Evolutionary conservation across 2,113 vertebrate genomes (phyloP).

Genomic region (Rhinolophus sinicus): DNA sequence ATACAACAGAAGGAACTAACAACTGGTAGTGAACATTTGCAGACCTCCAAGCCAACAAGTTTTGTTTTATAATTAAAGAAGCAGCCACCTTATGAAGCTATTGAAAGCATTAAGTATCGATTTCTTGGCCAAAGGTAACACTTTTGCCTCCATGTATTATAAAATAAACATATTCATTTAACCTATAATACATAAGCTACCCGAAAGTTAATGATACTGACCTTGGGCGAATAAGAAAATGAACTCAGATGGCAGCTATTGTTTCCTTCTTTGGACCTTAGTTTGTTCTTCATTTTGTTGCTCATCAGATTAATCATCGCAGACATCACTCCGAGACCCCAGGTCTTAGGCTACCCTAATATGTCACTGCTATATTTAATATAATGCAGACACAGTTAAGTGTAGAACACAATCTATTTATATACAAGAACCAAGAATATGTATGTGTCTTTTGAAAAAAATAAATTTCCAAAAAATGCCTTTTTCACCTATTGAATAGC

Average conservation of each 20-base stretch:
- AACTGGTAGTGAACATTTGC: neutral
- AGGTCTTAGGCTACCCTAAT: neutral
- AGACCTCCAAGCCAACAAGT: neutral
- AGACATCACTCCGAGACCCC: neutral
- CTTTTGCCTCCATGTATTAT: neutral
- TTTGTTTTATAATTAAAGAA: neutral
- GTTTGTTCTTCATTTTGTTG: neutral
- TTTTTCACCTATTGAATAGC: neutral
- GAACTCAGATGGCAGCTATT: neutral
- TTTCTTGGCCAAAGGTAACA: neutral
- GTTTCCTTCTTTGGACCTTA: neutral
- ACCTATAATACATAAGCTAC: neutral
- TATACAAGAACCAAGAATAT: neutral
- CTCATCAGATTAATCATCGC: neutral
- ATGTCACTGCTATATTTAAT: neutral
- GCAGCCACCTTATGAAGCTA: neutral
- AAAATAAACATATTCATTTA: neutral
- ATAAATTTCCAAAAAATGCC: neutral
- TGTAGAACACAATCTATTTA: neutral
- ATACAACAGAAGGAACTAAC: neutral
- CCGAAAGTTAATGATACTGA: neutral
- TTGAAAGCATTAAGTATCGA: neutral
- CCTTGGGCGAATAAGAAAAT: neutral
- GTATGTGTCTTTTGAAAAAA: neutral
- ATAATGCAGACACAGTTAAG: neutral